Evolutionary conservation across 1,140 invertebrate species (phyloP), one percentile per base, ranked within the genome.

Genomic region (Tyrophagus putrescentiae): DNA sequence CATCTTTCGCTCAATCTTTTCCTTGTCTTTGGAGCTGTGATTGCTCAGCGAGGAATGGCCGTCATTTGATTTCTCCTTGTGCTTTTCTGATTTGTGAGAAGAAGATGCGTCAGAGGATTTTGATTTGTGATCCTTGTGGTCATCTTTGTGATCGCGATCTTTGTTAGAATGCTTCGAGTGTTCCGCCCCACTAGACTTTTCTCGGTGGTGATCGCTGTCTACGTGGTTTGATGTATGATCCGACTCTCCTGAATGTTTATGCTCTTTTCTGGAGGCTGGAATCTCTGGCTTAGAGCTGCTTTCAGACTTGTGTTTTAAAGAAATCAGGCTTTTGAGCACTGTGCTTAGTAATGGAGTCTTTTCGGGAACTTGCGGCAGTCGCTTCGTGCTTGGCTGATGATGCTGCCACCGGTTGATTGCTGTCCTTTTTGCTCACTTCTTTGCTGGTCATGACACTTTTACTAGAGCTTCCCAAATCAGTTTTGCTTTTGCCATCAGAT

Each of bases 401-500:
- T 39, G 52, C n/a, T 7, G 52, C 7, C 6, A 32, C 31, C 7
- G 7, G 39, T 42, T 54, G 52, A 33, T 54, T 54, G 7, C 39
- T 25, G 7, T 54, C 25, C 39, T 54, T 54, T 7, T 32, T 54
- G 29, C 16, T 21, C 9, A 33, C 7, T 9, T 54, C 29, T 6
- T 57, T 39, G 31, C 44, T 48, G 33, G 7, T 54, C 9, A 16
- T 57, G 3, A 18, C 7, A 52, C 29, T 48, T 39, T 57, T 57
- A n/a, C 18, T 57, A 7, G 9, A 13, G 28, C 31, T 39, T 33
- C 21, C 18, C 21, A 28, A 32, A 32, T 57, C 29, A 50, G 44
- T 18, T 57, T 57, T 57, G 28, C 21, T 57, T 57, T 57, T 57
- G 56, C 44, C 56, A 6, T 54, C 16, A 33, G 7, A 54, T 27